Percentiles rank a stretch among this genome's conserved stretches.
phyloP scores from a whole-genome alignment of 2,797 vertebrate genomes.

The Platalea minor region DNA sequence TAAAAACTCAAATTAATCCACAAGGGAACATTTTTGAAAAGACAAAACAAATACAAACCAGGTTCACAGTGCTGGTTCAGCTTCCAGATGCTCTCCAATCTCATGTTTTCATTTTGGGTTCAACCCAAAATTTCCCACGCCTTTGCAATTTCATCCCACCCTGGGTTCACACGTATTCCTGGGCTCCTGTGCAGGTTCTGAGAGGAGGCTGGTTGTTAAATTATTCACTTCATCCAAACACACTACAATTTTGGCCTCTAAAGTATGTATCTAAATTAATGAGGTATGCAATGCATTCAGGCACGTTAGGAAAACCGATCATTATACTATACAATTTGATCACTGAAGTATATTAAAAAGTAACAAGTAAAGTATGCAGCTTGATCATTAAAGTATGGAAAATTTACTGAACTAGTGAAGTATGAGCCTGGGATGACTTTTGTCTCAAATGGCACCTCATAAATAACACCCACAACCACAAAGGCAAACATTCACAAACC shows the following conservation, averaged over 20 bases:
- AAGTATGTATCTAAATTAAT: conserved; percentile 47
- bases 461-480: conserved; percentile 56
- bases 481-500: conserved; percentile 56
- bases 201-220: conserved; percentile 12
- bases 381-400: conserved; percentile 61
- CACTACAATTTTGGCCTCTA: not conserved
- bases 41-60: conserved; percentile 16
- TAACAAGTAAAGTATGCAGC: conserved; percentile 56
- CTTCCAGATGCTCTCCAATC: conserved; percentile 35
- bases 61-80: not conserved
- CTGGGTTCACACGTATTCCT: not conserved
- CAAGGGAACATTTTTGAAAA: not conserved
- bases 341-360: conserved; percentile 64
- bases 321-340: conserved; percentile 41
- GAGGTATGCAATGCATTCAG: conserved; percentile 51
- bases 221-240: conserved; percentile 26
- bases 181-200: conserved; percentile 9
- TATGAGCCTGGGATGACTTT: conserved; percentile 55
- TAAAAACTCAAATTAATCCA: conserved; percentile 18
- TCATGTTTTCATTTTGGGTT: not conserved
- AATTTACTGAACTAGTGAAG: conserved; percentile 64
- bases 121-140: not conserved
- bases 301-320: conserved; percentile 46
- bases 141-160: not conserved
- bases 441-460: conserved; percentile 61